These are phyloP conservation scores for Argentina silus DNA, from an alignment of 2,797 vertebrate genomes.

Conservation along the genomic window DNA sequence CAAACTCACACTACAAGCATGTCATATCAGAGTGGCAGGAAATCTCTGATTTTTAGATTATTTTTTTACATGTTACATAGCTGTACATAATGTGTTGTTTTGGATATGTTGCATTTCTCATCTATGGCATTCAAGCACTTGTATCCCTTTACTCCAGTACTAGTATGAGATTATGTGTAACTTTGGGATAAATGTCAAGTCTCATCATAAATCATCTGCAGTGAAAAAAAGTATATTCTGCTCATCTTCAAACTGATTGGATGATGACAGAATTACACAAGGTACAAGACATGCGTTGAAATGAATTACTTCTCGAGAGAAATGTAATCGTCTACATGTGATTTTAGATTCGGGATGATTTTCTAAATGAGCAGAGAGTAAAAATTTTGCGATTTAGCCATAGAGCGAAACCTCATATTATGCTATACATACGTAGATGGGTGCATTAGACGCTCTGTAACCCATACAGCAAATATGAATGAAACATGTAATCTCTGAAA, in stretches of 20 bases:
- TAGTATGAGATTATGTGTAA: not conserved
- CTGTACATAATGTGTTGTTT: not conserved
- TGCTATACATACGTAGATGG: no score
- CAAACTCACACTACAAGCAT: slow-evolving; percentile 29
- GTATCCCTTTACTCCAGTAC: not conserved
- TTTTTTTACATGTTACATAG: not conserved
- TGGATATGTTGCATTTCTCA: not conserved
- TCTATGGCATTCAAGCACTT: not conserved
- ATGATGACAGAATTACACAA: not conserved
- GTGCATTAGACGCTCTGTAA: no score
- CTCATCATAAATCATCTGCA: not conserved
- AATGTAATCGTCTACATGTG: not conserved
- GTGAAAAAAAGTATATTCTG: not conserved
- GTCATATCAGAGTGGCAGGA: slow-evolving; percentile 20
- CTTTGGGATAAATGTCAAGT: not conserved
- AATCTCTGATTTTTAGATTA: not conserved
- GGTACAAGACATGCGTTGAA: not conserved
- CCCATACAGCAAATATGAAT: no score
- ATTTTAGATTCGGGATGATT: not conserved
- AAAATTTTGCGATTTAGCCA: not conserved
- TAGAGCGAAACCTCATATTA: no score
- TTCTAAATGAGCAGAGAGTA: not conserved
- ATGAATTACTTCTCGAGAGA: not conserved
- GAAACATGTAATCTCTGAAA: no score
- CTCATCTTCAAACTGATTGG: not conserved